phyloP scores from a whole-genome alignment of 2,113 vertebrate genomes.

The Caranx ignobilis region DNA sequence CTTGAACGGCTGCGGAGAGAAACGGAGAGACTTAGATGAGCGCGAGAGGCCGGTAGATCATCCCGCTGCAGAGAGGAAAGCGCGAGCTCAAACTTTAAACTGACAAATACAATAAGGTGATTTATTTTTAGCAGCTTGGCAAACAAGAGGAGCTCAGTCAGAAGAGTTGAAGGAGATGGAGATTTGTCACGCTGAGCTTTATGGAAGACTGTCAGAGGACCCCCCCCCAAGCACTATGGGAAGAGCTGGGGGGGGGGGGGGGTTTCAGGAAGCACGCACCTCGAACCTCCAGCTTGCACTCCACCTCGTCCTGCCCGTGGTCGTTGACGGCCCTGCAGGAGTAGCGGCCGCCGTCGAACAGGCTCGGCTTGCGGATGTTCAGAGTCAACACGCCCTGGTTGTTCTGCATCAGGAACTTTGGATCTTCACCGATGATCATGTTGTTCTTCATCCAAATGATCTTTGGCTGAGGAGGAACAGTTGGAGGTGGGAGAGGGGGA shows the following conservation, averaged over 20 bases:
- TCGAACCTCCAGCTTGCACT: constrained; percentile 90
- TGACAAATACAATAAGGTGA: constrained; percentile 39
- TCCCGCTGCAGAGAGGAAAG: constrained; percentile 15
- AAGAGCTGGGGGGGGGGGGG: neutral
- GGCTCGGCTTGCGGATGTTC: constrained; percentile 88
- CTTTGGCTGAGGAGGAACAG: constrained; percentile 76
- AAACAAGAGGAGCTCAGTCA: constrained; percentile 24
- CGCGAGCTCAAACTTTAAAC: constrained; percentile 25
- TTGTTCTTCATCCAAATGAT: constrained; percentile 95
- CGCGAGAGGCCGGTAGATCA: constrained; percentile 44
- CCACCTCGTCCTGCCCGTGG: constrained; percentile 89
- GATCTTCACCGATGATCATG: constrained; percentile 88
- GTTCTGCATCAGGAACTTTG: constrained; percentile 91
- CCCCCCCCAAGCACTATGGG: neutral
- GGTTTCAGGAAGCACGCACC: constrained; percentile 71
- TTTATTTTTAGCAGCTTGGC: constrained; percentile 48
- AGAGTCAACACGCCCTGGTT: constrained; percentile 91
- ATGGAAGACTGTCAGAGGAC: constrained; percentile 28
- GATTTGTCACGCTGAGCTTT: constrained; percentile 52
- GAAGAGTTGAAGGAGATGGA: constrained; percentile 29
- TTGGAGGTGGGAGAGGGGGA: constrained; percentile 3
- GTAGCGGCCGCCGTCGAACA: constrained; percentile 89
- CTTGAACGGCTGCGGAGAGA: constrained; percentile 69
- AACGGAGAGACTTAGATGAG: constrained; percentile 42
- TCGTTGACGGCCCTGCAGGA: constrained; percentile 89